Conservation (phyloP, 1,140 invertebrate genomes). For the Zaprionus camerounensis region DNA sequence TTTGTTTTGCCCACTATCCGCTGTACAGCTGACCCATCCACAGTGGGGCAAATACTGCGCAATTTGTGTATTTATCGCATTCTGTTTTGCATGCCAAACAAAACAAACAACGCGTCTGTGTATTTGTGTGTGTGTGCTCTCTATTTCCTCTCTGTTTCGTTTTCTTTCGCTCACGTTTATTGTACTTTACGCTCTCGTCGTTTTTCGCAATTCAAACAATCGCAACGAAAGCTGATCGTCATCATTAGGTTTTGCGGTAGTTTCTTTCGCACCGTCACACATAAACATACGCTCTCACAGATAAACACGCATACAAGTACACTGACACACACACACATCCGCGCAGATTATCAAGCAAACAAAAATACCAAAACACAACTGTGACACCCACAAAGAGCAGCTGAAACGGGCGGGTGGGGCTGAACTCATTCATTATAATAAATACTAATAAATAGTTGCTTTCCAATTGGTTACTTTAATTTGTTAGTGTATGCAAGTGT, state of each 20-base stretch:
- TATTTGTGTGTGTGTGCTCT: constrained; percentile 26
- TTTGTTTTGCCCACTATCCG: constrained; percentile 37
- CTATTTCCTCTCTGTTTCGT: constrained; percentile 16
- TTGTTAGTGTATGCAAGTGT: constrained; percentile 25
- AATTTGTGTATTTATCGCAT: constrained; percentile 37
- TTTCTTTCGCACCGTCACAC: constrained; percentile 38
- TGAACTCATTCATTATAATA: constrained; percentile 56
- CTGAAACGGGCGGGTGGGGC: constrained; percentile 41
- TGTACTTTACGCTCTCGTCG: constrained; percentile 20
- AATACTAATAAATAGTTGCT: constrained; percentile 62
- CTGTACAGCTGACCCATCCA: constrained; percentile 61
- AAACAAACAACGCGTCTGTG: constrained; percentile 19
- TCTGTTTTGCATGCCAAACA: constrained; percentile 51
- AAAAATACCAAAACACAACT: constrained; percentile 30
- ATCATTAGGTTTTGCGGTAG: constrained; percentile 52
- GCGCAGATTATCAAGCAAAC: constrained; percentile 15
- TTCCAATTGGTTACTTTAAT: constrained; percentile 37
- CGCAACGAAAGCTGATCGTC: constrained; percentile 47
- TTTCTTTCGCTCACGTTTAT: constrained; percentile 40
- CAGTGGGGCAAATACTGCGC: constrained; percentile 45
- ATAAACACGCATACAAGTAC: constrained; percentile 10
- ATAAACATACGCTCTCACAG: constrained; percentile 5
- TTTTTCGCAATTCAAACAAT: constrained; percentile 40
- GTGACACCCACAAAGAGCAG: constrained; percentile 48
- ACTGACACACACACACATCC: background rate